Evolutionary conservation across 2,888 invertebrate species (phyloP), one percentile per base, ranked within the genome.

Genomic region (Andrena camellia): DNA sequence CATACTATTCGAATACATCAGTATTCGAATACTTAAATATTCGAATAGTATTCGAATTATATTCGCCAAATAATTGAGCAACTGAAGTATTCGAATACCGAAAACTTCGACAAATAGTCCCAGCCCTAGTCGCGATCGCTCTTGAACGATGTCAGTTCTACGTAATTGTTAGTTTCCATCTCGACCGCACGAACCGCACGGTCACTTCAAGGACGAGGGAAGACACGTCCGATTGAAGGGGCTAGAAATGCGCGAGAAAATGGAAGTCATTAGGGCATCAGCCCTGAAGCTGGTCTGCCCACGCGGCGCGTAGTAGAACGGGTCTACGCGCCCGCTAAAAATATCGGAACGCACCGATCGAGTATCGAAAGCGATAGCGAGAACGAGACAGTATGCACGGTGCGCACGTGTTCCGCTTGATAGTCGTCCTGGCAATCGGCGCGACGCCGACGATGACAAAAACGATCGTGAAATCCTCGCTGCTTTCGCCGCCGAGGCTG

Each of bases 251-350:
- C 31, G 82, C 84, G 86, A 85, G 86, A 83, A 87, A 81, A 81
- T 80, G 80, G 68, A 81, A 81, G 81, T 80, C 78, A 80, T 81
- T 80, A 69, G 81, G 87, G 88, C 86, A 87, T 88, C 85, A 85
- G 88, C 83, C 86, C 86, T 84, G 80, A 74, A 74, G 75, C 80
- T 79, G 84, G 60, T 67, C 74, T 76, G 63, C 70, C 83, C 76
- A 83, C 76, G 80, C 86, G 87, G 80, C 87, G 84, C 85, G 83
- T 42, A 57, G 83, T 42, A 57, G 54, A 57, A 77, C 84, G 83
- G 86, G 86, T 87, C 89, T 90, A 85, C 81, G 78, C 76, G 84
- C 83, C 81, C 78, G 90, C 91, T 92, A 92, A 92, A 92, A 91
- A 92, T 92, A 92, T 79, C 88, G 81, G 89, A 88, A 84, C 82